A percentile compares a stretch with the other conserved stretches of the same genome.
phyloP scores from a whole-genome alignment of 1,140 invertebrate species.

The Drosophila funebris region DNA sequence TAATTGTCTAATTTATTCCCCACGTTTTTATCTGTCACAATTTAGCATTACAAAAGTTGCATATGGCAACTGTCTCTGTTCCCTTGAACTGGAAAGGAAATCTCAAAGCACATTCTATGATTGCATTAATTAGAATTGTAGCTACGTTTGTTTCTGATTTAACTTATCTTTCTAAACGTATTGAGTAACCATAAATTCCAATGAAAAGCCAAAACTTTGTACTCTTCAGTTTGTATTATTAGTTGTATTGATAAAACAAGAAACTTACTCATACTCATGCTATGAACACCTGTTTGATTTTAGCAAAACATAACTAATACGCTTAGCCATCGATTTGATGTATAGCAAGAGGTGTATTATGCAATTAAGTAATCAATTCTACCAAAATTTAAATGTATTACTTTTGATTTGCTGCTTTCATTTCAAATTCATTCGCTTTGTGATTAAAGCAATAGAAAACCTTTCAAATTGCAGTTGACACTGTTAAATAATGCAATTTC shows the following conservation, averaged over 20 bases:
- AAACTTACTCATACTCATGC: slow-evolving; percentile 3
- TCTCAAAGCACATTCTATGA: not conserved
- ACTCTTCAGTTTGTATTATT: not conserved
- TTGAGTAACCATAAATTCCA: not conserved
- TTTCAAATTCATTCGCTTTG: not conserved
- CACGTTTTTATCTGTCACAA: not conserved
- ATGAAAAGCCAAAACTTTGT: not conserved
- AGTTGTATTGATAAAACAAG: not conserved
- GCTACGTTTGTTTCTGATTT: not conserved
- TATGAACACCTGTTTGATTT: not conserved
- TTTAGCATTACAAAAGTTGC: slow-evolving; percentile 8
- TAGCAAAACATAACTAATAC: not conserved
- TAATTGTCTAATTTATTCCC: slow-evolving; percentile 44
- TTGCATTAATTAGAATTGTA: slow-evolving; percentile 7
- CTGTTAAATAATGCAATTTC: not conserved
- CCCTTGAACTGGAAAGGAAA: not conserved
- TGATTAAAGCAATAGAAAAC: not conserved
- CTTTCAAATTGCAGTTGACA: not conserved
- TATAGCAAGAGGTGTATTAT: not conserved
- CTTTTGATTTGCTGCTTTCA: too few relatives aligned
- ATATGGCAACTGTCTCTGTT: not conserved
- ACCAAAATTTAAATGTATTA: too few relatives aligned
- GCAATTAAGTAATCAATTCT: too few relatives aligned
- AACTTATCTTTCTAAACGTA: not conserved
- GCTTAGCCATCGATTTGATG: not conserved